phyloP scores from a whole-genome alignment of 1,140 invertebrate species.

The Yoshiicerus persimilis region DNA sequence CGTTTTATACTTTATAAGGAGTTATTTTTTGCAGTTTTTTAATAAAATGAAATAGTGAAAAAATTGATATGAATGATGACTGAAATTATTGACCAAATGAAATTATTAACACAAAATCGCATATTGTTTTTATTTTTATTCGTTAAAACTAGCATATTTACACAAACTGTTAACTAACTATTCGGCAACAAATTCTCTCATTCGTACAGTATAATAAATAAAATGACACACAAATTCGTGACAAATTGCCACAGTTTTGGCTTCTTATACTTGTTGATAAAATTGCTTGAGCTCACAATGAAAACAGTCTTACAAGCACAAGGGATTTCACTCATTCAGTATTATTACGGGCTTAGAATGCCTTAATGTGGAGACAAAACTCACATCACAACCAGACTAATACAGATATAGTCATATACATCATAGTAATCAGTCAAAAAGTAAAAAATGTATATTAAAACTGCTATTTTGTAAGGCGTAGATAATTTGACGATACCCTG shows the following conservation, averaged over 20 bases:
- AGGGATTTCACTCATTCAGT: not conserved
- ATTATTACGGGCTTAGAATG: not conserved
- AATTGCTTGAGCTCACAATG: slow-evolving; percentile 16
- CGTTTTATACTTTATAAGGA: too few species aligned
- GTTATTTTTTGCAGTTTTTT: too few species aligned
- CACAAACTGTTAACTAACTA: not conserved
- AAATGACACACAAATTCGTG: not conserved
- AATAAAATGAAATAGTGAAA: too few species aligned
- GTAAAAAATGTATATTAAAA: slow-evolving; percentile 19
- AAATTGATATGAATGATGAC: too few species aligned
- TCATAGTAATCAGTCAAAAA: slow-evolving; percentile 17
- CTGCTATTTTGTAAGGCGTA: not conserved
- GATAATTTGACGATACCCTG: slow-evolving; percentile 1
- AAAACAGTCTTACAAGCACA: slow-evolving; percentile 20
- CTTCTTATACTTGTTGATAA: not conserved
- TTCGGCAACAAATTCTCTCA: not conserved
- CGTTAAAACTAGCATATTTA: not conserved
- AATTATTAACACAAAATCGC: not conserved
- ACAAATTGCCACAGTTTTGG: not conserved
- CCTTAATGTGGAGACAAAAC: not conserved
- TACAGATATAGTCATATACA: not conserved
- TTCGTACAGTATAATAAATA: slow-evolving; percentile 1
- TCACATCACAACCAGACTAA: not conserved
- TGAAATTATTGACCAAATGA: too few species aligned
- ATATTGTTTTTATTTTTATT: not conserved